These are phyloP conservation scores for Norana najaformis DNA, from an alignment of 2,888 invertebrate genomes.

Conservation along the genomic window DNA sequence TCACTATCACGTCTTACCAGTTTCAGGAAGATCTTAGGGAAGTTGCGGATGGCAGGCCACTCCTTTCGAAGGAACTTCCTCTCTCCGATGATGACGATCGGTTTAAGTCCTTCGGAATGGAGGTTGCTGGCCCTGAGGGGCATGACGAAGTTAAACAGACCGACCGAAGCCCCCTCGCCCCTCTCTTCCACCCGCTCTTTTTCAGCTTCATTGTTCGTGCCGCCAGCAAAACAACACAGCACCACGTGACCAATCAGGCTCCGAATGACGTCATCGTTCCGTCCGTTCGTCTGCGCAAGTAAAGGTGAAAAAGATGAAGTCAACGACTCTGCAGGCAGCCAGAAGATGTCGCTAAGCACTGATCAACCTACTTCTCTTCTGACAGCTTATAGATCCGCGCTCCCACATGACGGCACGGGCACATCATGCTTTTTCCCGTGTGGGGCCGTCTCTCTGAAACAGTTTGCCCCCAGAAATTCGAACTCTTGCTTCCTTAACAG, in stretches of 20 bases:
- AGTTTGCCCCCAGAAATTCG: no score
- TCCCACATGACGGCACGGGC: no score
- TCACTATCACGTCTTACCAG: not conserved
- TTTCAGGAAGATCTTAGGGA: conserved; percentile 85
- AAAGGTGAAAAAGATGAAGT: not conserved
- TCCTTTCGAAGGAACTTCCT: conserved; percentile 94
- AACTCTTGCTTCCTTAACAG: no score
- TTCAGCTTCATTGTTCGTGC: conserved; percentile 79
- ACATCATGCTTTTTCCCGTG: no score
- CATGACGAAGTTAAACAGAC: conserved; percentile 95
- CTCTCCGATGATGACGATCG: conserved; percentile 96
- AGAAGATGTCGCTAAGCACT: no score
- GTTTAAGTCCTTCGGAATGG: conserved; percentile 85
- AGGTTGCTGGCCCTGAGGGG: conserved; percentile 95
- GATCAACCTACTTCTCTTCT: no score
- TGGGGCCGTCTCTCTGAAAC: no score
- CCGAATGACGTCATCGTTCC: conserved; percentile 1
- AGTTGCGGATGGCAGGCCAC: conserved; percentile 98
- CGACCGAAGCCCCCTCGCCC: conserved; percentile 68
- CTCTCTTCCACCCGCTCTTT: not conserved
- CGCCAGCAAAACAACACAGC: conserved; percentile 93
- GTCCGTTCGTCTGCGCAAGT: not conserved
- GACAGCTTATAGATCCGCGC: no score
- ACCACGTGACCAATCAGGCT: conserved; percentile 75
- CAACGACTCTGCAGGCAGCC: no score